Percentiles rank a stretch among this genome's conserved stretches.
These are phyloP conservation scores for Tetranychus urticae DNA, from an alignment of 1,140 invertebrate genomes.

Conservation along the genomic window DNA sequence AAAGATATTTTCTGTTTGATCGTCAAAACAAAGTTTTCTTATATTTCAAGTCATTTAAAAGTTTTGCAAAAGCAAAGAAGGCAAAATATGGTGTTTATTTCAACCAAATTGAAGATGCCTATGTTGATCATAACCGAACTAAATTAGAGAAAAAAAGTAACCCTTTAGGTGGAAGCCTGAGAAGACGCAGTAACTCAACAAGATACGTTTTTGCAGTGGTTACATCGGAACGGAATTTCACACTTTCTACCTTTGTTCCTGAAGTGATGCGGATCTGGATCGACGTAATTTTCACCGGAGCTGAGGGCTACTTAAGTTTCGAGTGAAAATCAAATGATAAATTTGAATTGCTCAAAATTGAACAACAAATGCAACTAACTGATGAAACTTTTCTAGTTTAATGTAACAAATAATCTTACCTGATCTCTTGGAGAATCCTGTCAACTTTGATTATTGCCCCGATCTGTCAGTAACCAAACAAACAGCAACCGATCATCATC, in stretches of 20 bases:
- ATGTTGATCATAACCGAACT: constrained; percentile 50
- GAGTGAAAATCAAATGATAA: background rate
- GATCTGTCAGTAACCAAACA: too few relatives aligned
- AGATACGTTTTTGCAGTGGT: constrained; percentile 65
- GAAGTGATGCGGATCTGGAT: constrained; percentile 93
- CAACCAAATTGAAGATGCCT: constrained; percentile 65
- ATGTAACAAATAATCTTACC: too few relatives aligned
- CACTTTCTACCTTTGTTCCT: constrained; percentile 70
- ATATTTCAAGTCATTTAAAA: constrained; percentile 3
- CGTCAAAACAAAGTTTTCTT: constrained; percentile 5
- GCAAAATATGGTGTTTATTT: constrained; percentile 7
- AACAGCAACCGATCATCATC: too few relatives aligned
- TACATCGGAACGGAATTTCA: constrained; percentile 62
- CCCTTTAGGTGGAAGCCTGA: constrained; percentile 33
- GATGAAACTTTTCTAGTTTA: too few relatives aligned
- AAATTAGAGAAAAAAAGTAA: constrained; percentile 42
- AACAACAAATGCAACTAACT: too few relatives aligned
- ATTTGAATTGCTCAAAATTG: too few relatives aligned
- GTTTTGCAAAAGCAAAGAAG: constrained; percentile 4
- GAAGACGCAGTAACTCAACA: constrained; percentile 20
- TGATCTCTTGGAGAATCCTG: too few relatives aligned
- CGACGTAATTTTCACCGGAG: constrained; percentile 69
- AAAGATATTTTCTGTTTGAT: constrained; percentile 8
- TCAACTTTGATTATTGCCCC: too few relatives aligned
- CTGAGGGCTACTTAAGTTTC: background rate